phyloP scores from a whole-genome alignment of 2,888 invertebrate genomes.

The Colletes collaris region DNA sequence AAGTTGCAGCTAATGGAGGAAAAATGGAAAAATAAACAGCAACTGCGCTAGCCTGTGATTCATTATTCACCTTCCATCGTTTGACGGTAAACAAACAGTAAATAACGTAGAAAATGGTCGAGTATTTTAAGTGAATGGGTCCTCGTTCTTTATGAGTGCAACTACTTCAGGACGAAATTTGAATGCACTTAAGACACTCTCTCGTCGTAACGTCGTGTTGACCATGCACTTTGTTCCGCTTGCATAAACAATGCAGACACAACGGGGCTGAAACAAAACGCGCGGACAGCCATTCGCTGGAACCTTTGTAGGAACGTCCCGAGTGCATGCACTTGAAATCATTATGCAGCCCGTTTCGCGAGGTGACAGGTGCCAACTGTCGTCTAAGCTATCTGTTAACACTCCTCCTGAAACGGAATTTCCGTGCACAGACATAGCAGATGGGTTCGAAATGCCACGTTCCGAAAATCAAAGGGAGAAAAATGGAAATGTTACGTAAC shows the following conservation, averaged over 20 bases:
- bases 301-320: conserved; percentile 26
- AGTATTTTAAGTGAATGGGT: conserved; percentile 30
- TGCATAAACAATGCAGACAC: conserved; percentile 63
- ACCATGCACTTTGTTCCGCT: conserved; percentile 67
- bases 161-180: conserved; percentile 53
- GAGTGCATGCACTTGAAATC: conserved; percentile 59
- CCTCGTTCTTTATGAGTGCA: conserved; percentile 40
- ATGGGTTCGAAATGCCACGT: conserved; percentile 24
- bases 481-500: conserved; percentile 23
- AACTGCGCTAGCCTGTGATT: neutral
- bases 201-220: conserved; percentile 57
- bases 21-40: neutral
- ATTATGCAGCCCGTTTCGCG: conserved; percentile 37
- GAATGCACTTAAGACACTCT: conserved; percentile 62
- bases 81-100: conserved; percentile 20
- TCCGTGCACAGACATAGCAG: neutral
- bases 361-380: conserved; percentile 54
- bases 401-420: conserved; percentile 44
- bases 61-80: neutral
- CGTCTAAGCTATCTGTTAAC: conserved; percentile 64
- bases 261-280: conserved; percentile 28
- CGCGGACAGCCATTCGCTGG: conserved; percentile 28
- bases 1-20: neutral
- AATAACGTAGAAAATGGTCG: conserved; percentile 24
- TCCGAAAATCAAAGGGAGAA: conserved; percentile 28